Percentiles rank a stretch among this genome's conserved stretches.
phyloP scores from a whole-genome alignment of 2,797 vertebrate genomes.

The Tragopan temminckii region DNA sequence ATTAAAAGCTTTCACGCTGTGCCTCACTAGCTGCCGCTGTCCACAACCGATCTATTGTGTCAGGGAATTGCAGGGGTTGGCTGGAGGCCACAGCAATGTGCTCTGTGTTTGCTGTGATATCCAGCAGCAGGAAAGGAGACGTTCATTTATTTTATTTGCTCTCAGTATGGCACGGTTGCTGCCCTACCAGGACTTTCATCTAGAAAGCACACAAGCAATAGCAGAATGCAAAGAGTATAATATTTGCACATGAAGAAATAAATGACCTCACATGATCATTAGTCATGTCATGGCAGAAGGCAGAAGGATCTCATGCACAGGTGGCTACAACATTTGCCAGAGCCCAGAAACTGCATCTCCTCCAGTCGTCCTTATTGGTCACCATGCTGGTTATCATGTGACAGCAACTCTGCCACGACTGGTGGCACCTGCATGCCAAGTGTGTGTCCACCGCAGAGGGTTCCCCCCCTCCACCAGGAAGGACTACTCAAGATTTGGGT shows the following conservation, averaged over 20 bases:
- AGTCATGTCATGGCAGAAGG: neutral
- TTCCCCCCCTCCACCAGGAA: neutral
- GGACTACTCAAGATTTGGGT: neutral
- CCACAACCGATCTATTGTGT: neutral
- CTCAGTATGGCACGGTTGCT: neutral
- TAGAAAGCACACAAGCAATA: neutral
- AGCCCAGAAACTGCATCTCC: neutral
- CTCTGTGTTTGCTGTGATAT: neutral
- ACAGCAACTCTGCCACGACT: fast-evolving
- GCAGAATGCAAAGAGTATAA: neutral
- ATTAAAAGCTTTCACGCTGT: neutral
- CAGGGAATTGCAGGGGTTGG: neutral
- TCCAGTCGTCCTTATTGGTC: neutral
- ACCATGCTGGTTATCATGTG: neutral
- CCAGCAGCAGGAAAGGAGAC: neutral
- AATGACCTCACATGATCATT: neutral
- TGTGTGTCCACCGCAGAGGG: fast-evolving
- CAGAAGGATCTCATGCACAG: neutral
- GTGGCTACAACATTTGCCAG: neutral
- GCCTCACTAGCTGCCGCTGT: neutral
- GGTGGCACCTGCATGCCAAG: fast-evolving
- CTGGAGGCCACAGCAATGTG: fast-evolving
- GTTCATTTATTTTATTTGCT: neutral
- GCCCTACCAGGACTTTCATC: neutral
- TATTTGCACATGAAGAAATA: neutral